Evolutionary conservation across 2,113 vertebrate genomes (phyloP).

Genomic region (Scortum barcoo): DNA sequence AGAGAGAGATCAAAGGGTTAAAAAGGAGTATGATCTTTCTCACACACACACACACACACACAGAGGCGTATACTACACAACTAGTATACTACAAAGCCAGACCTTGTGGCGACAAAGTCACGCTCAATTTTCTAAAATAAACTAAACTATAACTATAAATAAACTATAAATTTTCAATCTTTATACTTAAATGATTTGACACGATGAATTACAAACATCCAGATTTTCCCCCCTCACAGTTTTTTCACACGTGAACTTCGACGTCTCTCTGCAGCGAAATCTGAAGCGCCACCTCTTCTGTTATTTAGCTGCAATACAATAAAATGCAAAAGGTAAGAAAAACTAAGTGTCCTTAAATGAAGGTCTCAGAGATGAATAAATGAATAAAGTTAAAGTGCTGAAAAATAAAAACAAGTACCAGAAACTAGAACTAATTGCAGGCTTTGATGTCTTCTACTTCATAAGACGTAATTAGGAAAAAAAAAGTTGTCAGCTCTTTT

Average conservation of each 20-base stretch:
- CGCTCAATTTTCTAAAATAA: slow-evolving; percentile 32
- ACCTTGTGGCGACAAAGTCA: slow-evolving; percentile 31
- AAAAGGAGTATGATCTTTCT: slow-evolving; percentile 6
- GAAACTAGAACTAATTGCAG: not conserved
- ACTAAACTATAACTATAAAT: too few species aligned
- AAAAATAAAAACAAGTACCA: not conserved
- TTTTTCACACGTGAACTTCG: not conserved
- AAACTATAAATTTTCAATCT: too few species aligned
- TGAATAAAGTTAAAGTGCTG: not conserved
- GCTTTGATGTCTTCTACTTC: slow-evolving; percentile 28
- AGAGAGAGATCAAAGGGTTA: slow-evolving; percentile 56
- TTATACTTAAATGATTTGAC: slow-evolving; percentile 17
- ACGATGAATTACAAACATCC: slow-evolving; percentile 11
- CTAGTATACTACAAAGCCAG: slow-evolving; percentile 37
- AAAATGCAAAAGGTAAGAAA: not conserved
- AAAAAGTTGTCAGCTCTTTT: not conserved
- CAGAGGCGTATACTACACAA: too few species aligned
- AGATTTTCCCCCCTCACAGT: not conserved
- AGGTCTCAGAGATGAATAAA: not conserved
- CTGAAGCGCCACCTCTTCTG: too few species aligned
- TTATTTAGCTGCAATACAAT: not conserved
- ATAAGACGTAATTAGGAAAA: not conserved
- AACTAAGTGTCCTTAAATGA: not conserved
- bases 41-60: slow-evolving; percentile 1
- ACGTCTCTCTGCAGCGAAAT: not conserved